Percentiles rank a stretch among this genome's conserved stretches.
Evolutionary conservation across 2,113 vertebrate genomes (phyloP).

Genomic region (Litocranius walleri): DNA sequence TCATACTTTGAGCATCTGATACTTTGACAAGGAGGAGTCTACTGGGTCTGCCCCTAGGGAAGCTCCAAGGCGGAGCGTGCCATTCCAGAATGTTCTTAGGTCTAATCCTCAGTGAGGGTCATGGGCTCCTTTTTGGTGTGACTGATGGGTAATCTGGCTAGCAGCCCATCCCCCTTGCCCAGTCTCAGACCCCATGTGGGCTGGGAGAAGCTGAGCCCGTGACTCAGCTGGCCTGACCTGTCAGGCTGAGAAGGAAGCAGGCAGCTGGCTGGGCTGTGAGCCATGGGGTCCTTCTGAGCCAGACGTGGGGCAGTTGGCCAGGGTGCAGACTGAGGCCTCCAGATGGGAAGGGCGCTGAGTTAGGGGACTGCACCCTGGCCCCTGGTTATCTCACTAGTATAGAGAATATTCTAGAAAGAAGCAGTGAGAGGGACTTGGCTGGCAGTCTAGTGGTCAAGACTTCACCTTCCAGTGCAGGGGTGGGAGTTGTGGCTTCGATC

Average conservation of each 20-base stretch:
- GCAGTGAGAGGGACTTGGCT: neutral
- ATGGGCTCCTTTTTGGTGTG: neutral
- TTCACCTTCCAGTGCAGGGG: neutral
- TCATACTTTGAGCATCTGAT: neutral
- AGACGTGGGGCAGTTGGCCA: constrained; percentile 24
- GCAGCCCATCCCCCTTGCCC: neutral
- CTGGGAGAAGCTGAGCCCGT: constrained; percentile 17
- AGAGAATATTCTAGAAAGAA: neutral
- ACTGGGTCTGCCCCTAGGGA: neutral
- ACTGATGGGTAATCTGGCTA: neutral
- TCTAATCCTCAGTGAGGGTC: constrained; percentile 20
- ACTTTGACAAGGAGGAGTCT: neutral
- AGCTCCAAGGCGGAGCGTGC: neutral
- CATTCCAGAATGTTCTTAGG: constrained; percentile 55
- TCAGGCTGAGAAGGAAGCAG: constrained; percentile 31
- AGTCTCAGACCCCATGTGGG: constrained; percentile 37
- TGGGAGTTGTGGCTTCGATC: neutral
- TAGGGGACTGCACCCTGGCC: neutral
- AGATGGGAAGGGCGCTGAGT: neutral
- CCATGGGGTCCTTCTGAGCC: neutral
- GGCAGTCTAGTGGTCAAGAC: neutral
- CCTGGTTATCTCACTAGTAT: neutral
- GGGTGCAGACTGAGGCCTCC: neutral
- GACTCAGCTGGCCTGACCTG: constrained; percentile 49
- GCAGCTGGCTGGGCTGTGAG: constrained; percentile 40